A percentile compares a stretch with the other conserved stretches of the same genome.
Conservation (phyloP, 2,113 vertebrate genomes). For the Pontoporia blainvillei region DNA sequence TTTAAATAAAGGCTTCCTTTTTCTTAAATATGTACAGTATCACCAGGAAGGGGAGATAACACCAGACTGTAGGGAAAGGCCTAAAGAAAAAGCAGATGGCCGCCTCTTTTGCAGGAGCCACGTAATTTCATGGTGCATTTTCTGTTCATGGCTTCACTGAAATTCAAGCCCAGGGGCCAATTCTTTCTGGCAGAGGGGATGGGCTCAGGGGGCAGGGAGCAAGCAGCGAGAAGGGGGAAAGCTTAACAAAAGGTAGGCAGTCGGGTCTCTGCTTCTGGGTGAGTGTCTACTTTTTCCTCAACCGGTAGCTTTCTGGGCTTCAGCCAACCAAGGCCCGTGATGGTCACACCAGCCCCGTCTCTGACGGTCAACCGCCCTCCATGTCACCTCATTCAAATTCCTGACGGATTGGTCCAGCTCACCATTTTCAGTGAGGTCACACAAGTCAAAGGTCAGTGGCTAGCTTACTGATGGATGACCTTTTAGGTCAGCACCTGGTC, state of each 20-base stretch:
- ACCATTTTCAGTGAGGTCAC: constrained; percentile 4
- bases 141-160: constrained; percentile 91
- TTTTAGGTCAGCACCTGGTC: constrained; percentile 9
- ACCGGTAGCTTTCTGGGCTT: background rate
- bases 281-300: background rate
- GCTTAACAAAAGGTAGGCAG: background rate
- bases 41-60: constrained; percentile 56
- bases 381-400: background rate
- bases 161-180: constrained; percentile 85
- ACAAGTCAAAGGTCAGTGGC: constrained; percentile 9
- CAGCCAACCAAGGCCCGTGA: background rate
- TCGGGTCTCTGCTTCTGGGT: background rate
- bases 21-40: constrained; percentile 50
- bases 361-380: background rate
- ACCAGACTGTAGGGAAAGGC: constrained; percentile 22
- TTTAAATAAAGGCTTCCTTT: background rate
- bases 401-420: background rate
- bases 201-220: background rate
- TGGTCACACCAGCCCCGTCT: background rate
- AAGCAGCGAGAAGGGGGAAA: background rate
- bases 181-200: constrained; percentile 74
- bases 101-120: constrained; percentile 84
- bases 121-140: constrained; percentile 96
- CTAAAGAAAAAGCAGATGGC: constrained; percentile 87
- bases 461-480: background rate